A percentile compares a stretch with the other conserved stretches of the same genome.
These are phyloP conservation scores for Pachydiplax longipennis DNA, from an alignment of 2,888 invertebrate species.

Conservation along the genomic window DNA sequence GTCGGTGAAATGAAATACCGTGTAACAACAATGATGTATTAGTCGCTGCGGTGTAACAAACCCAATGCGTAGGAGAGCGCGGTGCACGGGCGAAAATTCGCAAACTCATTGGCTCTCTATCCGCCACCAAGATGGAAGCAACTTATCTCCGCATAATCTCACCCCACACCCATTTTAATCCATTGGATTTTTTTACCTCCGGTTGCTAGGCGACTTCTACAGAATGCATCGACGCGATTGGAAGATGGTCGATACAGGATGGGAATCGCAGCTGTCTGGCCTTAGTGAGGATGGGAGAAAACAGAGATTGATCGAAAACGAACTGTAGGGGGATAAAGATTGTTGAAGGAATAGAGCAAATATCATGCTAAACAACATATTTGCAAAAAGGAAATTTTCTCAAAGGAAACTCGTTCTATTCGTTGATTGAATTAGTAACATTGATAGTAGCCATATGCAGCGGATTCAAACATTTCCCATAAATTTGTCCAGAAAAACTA, in stretches of 20 bases:
- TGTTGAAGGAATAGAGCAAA: background rate
- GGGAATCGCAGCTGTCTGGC: background rate
- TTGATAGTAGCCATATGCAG: no score
- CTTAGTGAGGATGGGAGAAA: background rate
- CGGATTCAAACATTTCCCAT: no score
- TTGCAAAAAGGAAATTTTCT: no score
- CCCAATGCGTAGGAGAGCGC: background rate
- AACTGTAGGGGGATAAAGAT: background rate
- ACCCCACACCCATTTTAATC: background rate
- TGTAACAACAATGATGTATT: background rate
- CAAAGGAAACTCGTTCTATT: no score
- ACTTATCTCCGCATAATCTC: background rate
- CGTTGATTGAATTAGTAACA: no score
- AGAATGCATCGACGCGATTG: constrained; percentile 14
- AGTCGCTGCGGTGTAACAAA: background rate
- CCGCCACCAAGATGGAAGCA: background rate
- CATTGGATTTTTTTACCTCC: background rate
- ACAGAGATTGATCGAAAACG: background rate
- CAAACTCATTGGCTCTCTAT: constrained; percentile 6
- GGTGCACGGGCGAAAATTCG: background rate
- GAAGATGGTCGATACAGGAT: constrained; percentile 21
- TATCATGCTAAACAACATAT: no score
- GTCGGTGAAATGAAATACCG: background rate
- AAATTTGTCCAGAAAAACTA: no score
- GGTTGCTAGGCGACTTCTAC: background rate